Conservation (phyloP, 2,113 vertebrate genomes). For the Ovibos moschatus region DNA sequence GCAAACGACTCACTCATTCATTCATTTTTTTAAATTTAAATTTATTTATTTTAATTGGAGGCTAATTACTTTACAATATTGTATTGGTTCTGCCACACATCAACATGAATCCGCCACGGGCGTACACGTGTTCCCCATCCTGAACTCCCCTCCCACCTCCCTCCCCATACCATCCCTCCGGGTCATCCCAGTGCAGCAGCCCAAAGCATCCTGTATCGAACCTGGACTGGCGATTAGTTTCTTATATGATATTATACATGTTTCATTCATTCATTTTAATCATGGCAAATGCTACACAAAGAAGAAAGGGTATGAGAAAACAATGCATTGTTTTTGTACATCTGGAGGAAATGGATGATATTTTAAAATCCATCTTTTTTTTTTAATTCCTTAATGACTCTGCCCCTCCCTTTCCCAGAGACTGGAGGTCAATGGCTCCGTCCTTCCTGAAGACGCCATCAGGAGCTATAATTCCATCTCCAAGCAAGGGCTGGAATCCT, state of each 20-base stretch:
- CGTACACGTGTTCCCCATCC: no score
- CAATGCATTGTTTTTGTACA: background rate
- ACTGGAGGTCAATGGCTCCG: background rate
- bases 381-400: background rate
- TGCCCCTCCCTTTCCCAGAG: background rate
- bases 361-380: background rate
- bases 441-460: background rate
- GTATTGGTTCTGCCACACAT: no score
- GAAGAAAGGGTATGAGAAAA: background rate
- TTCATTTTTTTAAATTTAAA: background rate
- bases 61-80: no score
- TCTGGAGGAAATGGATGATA: background rate
- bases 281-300: background rate
- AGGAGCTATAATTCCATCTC: background rate
- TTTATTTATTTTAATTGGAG: no score
- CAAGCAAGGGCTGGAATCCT: background rate
- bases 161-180: no score
- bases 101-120: no score
- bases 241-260: no score
- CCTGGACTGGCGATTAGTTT: no score
- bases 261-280: background rate
- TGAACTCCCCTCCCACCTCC: no score
- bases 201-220: no score
- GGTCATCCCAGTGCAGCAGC: no score
- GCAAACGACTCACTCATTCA: background rate